Percentiles rank a stretch among this genome's conserved stretches.
phyloP scores from a whole-genome alignment of 2,113 vertebrate genomes.

The Typhlomys cinereus region DNA sequence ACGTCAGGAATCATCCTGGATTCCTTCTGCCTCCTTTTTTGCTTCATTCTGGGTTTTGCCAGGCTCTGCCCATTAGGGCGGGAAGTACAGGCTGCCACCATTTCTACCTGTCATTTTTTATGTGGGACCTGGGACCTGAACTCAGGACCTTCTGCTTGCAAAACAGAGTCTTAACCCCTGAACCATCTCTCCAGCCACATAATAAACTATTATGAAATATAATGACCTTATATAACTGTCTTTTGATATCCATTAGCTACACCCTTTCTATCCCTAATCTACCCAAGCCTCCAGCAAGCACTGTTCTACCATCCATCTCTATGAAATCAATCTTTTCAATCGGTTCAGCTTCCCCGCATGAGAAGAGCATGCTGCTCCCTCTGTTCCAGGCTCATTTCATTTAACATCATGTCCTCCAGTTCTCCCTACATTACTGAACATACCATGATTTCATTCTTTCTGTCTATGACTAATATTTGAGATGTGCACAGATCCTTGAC shows the following conservation, averaged over 20 bases:
- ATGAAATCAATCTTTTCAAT: background rate
- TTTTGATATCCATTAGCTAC: background rate
- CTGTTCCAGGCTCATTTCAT: background rate
- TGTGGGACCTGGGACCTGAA: no score
- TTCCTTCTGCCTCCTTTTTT: no score
- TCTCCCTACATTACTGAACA: background rate
- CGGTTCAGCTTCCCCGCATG: background rate
- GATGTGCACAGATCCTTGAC: background rate
- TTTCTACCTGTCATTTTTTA: no score
- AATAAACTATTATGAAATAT: background rate
- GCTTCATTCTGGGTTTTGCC: no score
- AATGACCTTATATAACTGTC: no score
- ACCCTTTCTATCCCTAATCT: no score
- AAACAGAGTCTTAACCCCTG: no score
- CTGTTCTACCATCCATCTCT: background rate
- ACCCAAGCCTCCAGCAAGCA: background rate
- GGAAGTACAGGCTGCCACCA: no score
- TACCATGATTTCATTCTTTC: background rate
- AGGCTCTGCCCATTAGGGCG: no score
- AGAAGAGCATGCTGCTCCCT: background rate
- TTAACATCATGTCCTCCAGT: background rate
- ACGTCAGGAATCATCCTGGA: no score
- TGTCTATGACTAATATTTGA: background rate
- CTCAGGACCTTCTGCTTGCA: no score
- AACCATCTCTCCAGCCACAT: no score